These are phyloP conservation scores for Enteromius treurensis DNA, from an alignment of 2,797 vertebrate genomes.

Conservation along the genomic window DNA sequence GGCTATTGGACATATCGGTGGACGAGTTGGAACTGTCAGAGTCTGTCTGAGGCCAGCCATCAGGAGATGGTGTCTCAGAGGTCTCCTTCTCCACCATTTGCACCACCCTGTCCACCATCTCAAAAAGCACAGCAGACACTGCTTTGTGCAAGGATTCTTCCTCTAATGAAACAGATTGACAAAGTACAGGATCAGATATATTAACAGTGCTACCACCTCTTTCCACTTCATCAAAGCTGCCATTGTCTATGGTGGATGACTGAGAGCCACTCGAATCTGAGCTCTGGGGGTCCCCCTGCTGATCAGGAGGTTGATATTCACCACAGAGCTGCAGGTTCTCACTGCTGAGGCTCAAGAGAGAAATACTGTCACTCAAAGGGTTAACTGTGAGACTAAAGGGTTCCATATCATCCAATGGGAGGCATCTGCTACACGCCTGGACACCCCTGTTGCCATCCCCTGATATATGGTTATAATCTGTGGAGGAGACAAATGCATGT, in stretches of 20 bases:
- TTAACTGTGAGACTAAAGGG: constrained; percentile 97
- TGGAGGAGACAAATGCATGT: constrained; percentile 18
- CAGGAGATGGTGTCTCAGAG: constrained; percentile 64
- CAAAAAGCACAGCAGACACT: constrained; percentile 85
- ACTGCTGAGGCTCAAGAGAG: constrained; percentile 94
- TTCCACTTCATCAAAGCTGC: constrained; percentile 91
- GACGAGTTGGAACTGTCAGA: constrained; percentile 76
- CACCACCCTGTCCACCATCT: constrained; percentile 87
- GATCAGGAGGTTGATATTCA: constrained; percentile 87
- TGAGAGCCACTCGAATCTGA: constrained; percentile 91
- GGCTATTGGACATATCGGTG: constrained; percentile 70
- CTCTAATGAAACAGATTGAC: constrained; percentile 41
- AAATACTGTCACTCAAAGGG: constrained; percentile 93
- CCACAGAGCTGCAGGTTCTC: constrained; percentile 92
- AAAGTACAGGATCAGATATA: constrained; percentile 56
- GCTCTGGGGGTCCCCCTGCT: constrained; percentile 88
- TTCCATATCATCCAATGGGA: constrained; percentile 90
- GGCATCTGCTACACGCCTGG: constrained; percentile 76
- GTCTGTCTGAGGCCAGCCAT: constrained; percentile 79
- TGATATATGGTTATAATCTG: constrained; percentile 79
- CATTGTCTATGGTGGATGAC: constrained; percentile 87
- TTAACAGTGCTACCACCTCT: constrained; percentile 69
- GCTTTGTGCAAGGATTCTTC: constrained; percentile 84
- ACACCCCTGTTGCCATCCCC: constrained; percentile 73
- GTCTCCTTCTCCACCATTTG: constrained; percentile 77